phyloP scores from a whole-genome alignment of 37 sponge, comb jelly and placozoan species.

The Aphrocallistes beatrix region DNA sequence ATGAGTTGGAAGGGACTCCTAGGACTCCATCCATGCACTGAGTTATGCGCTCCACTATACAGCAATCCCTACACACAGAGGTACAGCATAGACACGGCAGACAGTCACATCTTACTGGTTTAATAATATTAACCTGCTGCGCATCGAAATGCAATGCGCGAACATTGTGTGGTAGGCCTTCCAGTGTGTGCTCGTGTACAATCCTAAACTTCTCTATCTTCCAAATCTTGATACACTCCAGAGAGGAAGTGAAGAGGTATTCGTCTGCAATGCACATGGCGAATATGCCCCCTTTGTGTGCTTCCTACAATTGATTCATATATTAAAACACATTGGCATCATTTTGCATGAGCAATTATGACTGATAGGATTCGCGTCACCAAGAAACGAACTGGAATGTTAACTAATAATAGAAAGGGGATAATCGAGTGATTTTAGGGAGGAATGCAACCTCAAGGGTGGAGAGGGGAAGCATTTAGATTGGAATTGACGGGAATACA shows the following conservation, averaged over 20 bases:
- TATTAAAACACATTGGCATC: background rate
- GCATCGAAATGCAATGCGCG: background rate
- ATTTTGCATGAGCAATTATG: background rate
- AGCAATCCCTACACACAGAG: background rate
- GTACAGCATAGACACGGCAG: too few species aligned
- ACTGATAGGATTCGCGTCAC: too few species aligned
- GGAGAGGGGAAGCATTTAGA: too few species aligned
- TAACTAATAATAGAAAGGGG: too few species aligned
- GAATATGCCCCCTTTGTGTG: background rate
- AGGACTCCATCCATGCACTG: background rate
- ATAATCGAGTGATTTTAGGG: too few species aligned
- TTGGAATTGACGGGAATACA: too few species aligned
- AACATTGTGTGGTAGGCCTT: background rate
- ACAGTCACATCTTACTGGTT: too few species aligned
- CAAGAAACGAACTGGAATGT: too few species aligned
- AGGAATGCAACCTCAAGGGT: too few species aligned
- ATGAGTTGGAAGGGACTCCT: background rate
- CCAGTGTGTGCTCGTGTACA: background rate
- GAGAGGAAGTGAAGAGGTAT: background rate
- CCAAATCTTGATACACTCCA: conserved; percentile 9
- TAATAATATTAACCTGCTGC: background rate
- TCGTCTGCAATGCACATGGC: background rate
- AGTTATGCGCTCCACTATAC: conserved; percentile 17
- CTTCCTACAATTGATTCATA: background rate
- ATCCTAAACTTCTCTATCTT: background rate